A percentile compares a stretch with the other conserved stretches of the same genome.
phyloP scores from a whole-genome alignment of 2,797 vertebrate genomes.

The Typhlichthys eigenmanni region DNA sequence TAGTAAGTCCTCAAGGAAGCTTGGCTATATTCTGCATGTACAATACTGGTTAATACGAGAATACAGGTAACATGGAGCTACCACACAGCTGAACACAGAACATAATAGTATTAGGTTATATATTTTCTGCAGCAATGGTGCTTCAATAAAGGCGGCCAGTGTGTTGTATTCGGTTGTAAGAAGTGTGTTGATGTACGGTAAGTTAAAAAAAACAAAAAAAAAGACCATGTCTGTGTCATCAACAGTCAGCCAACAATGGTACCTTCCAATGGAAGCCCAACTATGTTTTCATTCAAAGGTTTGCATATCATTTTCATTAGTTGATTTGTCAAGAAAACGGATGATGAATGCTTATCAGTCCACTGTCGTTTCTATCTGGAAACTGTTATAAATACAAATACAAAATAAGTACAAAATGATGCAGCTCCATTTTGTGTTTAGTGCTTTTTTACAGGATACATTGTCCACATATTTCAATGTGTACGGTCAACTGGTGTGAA shows the following conservation, averaged over 20 bases:
- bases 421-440: constrained; percentile 44
- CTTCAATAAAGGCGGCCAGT: constrained; percentile 50
- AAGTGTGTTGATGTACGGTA: constrained; percentile 37
- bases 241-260: constrained; percentile 55
- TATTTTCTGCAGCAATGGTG: constrained; percentile 54
- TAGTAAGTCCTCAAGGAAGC: constrained; percentile 59
- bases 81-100: constrained; percentile 39
- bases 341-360: constrained; percentile 19
- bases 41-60: constrained; percentile 58
- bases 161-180: constrained; percentile 31
- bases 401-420: constrained; percentile 79
- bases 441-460: constrained; percentile 50
- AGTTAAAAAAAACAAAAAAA: constrained; percentile 45
- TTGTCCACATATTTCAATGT: constrained; percentile 43
- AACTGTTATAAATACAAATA: constrained; percentile 73
- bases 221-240: constrained; percentile 41
- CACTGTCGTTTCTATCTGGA: constrained; percentile 59
- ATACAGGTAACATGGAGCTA: constrained; percentile 31
- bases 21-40: constrained; percentile 58
- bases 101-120: constrained; percentile 34
- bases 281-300: constrained; percentile 47
- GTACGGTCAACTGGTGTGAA: constrained; percentile 57
- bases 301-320: constrained; percentile 74
- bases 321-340: constrained; percentile 41
- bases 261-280: constrained; percentile 42